Evolutionary conservation across 2,113 vertebrate species (phyloP), one percentile per base, ranked within the genome.

Genomic region (Pluvianellus socialis): DNA sequence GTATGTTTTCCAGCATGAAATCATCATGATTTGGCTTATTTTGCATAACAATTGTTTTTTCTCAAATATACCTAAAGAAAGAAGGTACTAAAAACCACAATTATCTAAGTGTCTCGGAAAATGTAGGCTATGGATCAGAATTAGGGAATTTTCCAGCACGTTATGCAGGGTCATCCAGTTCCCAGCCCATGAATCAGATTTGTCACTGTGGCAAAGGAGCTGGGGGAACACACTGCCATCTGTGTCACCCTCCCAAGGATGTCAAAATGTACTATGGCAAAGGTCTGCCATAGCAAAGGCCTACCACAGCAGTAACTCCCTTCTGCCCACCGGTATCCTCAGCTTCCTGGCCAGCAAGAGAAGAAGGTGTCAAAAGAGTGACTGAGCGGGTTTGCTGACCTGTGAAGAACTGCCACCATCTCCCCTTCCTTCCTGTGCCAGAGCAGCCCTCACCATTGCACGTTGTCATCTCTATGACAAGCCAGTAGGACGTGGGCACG

Each of bases 391-490:
- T 49, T 55, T 56, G 15, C 26, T 87, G 66, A 61, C 44, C 30
- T 40, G 10, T 23, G 23, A 40, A 50, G 16, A 55, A 8, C 33
- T 93, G 23, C 9, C 44, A 23, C 4, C 10, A 28, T 32, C 8
- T 67, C 2, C 11, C 5, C 12, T 45, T 89, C 10, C 18, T 55
- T 82, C 79, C 61, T 1, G 0, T 42, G 32, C 20, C 21, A 21
- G 2, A 53, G 9, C 23, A 77, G 40, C 12, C 14, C 44, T 80
- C 2, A 0, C 9, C 33, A 13, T 16, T 83, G 58, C 38, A 33
- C 0, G 0, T 13, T 59, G 24, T 10, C 15, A 33, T 17, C n/a
- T 70, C 38, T 9, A 5, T 10, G 7, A 35, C 16, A 49, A 72
- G 8, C 15, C 44, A 71, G 3, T 5, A 58, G 66, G 18, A 24